phyloP scores from a whole-genome alignment of 1,140 invertebrate genomes.

The Achroia grisella region DNA sequence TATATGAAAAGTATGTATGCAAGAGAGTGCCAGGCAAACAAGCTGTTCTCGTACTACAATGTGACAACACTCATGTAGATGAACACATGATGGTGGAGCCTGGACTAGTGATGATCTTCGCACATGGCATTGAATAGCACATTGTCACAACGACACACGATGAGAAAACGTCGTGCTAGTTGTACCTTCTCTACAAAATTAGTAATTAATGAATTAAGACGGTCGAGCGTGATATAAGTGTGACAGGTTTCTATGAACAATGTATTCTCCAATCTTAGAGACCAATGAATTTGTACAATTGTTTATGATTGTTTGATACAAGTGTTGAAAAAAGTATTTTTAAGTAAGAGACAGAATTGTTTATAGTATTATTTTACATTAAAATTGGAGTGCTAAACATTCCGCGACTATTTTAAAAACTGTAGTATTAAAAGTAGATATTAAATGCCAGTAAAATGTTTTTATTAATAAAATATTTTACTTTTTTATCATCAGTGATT shows the following conservation, averaged over 20 bases:
- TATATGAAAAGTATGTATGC: slow-evolving; percentile 95
- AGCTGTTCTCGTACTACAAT: slow-evolving; percentile 94
- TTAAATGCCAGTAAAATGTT: slow-evolving; percentile 13
- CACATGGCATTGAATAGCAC: slow-evolving; percentile 92
- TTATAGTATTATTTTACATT: slow-evolving; percentile 10
- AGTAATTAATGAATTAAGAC: too few relatives aligned
- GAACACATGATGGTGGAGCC: slow-evolving; percentile 97
- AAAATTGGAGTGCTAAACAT: slow-evolving; percentile 19
- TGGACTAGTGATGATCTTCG: slow-evolving; percentile 99
- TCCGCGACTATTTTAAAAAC: slow-evolving; percentile 13
- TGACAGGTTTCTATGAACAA: too few relatives aligned
- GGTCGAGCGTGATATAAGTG: too few relatives aligned
- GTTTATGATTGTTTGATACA: slow-evolving; percentile 3
- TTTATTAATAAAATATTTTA: slow-evolving; percentile 15
- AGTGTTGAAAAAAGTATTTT: slow-evolving; percentile 8
- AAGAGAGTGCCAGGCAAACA: slow-evolving; percentile 95
- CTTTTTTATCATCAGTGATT: slow-evolving; percentile 22
- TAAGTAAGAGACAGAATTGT: slow-evolving; percentile 11
- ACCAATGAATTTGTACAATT: slow-evolving; percentile 10
- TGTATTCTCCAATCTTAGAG: not conserved
- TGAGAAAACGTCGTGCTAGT: not conserved
- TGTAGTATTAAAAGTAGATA: slow-evolving; percentile 6
- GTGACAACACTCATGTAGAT: slow-evolving; percentile 95
- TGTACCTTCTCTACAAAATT: not conserved
- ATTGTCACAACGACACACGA: not conserved